phyloP scores from a whole-genome alignment of 2,888 invertebrate species.

The Cheilosia vernalis region DNA sequence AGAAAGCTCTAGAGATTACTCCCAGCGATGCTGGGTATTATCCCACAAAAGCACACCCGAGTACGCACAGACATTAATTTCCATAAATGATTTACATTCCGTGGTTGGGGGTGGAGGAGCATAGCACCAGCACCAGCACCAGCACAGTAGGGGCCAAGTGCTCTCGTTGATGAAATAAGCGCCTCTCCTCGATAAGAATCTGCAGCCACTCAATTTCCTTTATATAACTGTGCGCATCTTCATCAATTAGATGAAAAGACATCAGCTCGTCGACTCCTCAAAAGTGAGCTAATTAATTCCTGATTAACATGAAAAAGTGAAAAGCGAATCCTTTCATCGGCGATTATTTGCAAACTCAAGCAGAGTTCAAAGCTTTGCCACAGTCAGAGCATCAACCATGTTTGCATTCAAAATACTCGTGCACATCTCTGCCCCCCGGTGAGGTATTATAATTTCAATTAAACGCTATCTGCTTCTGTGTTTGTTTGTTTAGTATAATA shows the following conservation, averaged over 20 bases:
- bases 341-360: conserved; percentile 45
- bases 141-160: neutral
- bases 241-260: conserved; percentile 27
- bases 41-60: conserved; percentile 39
- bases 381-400: neutral
- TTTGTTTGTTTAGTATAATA: conserved; percentile 48
- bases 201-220: conserved; percentile 28
- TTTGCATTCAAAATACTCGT: conserved; percentile 1
- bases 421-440: neutral
- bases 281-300: conserved; percentile 56
- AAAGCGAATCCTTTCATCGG: conserved; percentile 32
- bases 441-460: conserved; percentile 58
- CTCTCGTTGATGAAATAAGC: conserved; percentile 40
- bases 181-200: conserved; percentile 34
- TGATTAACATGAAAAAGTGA: conserved; percentile 59
- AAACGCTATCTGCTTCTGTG: conserved; percentile 49
- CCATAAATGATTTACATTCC: conserved; percentile 41
- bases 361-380: conserved; percentile 42
- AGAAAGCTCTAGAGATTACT: conserved; percentile 46
- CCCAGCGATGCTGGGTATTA: conserved; percentile 18
- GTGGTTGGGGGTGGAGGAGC: neutral
- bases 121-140: neutral
- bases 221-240: conserved; percentile 4
- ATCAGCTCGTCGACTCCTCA: neutral
- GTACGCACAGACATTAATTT: conserved; percentile 29